A percentile compares a stretch with the other conserved stretches of the same genome.
phyloP scores from a whole-genome alignment of 2,888 invertebrate species.

The Julus scanicus region DNA sequence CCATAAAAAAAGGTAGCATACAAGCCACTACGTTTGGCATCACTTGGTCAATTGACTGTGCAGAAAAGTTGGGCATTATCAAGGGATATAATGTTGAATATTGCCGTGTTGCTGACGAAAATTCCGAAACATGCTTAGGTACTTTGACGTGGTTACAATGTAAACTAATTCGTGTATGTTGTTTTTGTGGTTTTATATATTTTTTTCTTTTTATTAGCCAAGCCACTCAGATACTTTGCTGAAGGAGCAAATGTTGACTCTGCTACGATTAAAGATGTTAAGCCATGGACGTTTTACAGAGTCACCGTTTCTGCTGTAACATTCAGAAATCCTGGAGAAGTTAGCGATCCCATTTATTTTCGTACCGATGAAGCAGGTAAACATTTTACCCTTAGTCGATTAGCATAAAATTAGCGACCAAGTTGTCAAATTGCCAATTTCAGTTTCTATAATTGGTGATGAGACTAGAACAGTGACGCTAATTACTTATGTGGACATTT shows the following conservation, averaged over 20 bases:
- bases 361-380: constrained; percentile 56
- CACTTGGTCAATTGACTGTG: constrained; percentile 82
- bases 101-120: constrained; percentile 74
- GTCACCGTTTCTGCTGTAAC: constrained; percentile 76
- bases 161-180: neutral
- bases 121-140: constrained; percentile 60
- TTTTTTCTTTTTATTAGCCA: constrained; percentile 45
- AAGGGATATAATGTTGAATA: constrained; percentile 81
- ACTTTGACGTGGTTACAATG: neutral
- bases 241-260: constrained; percentile 20
- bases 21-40: constrained; percentile 73
- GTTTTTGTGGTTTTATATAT: neutral
- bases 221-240: constrained; percentile 5
- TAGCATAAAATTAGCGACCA: too few species aligned
- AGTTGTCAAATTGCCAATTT: too few species aligned
- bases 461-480: neutral
- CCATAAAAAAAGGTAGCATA: constrained; percentile 70
- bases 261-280: constrained; percentile 69
- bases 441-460: too few species aligned
- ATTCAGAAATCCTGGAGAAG: constrained; percentile 67
- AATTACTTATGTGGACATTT: neutral
- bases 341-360: constrained; percentile 53
- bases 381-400: neutral
- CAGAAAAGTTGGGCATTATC: constrained; percentile 77
- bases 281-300: constrained; percentile 81